These are phyloP conservation scores for Eciton burchellii DNA, from an alignment of 1,140 invertebrate genomes.

Conservation along the genomic window DNA sequence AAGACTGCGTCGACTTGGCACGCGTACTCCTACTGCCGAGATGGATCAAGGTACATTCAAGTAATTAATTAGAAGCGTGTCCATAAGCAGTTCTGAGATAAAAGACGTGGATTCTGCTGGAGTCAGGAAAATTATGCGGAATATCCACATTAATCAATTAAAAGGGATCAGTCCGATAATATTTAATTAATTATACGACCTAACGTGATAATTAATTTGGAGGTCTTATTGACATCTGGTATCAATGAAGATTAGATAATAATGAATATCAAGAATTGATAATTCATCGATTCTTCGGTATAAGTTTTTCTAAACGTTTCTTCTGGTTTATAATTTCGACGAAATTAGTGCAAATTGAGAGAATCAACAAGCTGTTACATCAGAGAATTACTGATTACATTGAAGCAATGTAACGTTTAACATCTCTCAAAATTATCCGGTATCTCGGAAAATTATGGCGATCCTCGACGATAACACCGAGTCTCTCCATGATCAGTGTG, in stretches of 20 bases:
- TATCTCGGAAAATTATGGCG: background rate
- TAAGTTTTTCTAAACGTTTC: background rate
- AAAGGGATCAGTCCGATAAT: background rate
- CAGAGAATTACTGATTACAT: background rate
- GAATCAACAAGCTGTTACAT: background rate
- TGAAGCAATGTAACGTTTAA: slow-evolving; percentile 19
- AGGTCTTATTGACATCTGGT: no score
- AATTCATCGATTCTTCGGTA: background rate
- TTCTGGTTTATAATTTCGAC: background rate
- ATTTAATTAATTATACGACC: no score
- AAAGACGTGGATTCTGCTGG: background rate
- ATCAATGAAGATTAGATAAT: no score
- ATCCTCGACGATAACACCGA: background rate
- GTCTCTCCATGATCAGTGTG: background rate
- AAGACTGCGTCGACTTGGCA: slow-evolving; percentile 84
- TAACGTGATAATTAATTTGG: no score
- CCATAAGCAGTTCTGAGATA: background rate
- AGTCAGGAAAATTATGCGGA: background rate
- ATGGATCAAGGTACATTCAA: slow-evolving; percentile 76
- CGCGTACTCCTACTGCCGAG: slow-evolving; percentile 80
- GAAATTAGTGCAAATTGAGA: background rate
- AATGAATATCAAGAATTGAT: background rate
- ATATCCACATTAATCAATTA: slow-evolving; percentile 1
- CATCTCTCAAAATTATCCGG: slow-evolving; percentile 37
- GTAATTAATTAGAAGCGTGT: background rate